Percentiles rank a stretch among this genome's conserved stretches.
phyloP scores from a whole-genome alignment of 2,888 invertebrate species.

The Phalangium opilio region DNA sequence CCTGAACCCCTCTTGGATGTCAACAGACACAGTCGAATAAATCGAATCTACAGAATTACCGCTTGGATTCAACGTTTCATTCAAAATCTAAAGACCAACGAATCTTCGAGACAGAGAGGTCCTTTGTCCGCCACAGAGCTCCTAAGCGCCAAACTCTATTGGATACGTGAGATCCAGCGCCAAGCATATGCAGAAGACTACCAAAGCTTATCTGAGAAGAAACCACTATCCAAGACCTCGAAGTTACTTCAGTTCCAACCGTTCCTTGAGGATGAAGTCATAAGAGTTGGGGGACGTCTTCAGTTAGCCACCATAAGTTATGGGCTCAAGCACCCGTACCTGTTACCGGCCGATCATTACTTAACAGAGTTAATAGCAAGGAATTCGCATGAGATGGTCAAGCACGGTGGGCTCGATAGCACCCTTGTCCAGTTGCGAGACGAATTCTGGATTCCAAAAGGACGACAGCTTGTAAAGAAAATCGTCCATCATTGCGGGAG shows the following conservation, averaged over 20 bases:
- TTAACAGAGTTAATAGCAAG: background rate
- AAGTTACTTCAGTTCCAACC: background rate
- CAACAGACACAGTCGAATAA: too few relatives aligned
- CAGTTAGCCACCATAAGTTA: background rate
- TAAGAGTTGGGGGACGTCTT: constrained; percentile 1
- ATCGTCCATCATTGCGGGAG: constrained; percentile 8
- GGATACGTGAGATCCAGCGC: too few relatives aligned
- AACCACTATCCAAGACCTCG: background rate
- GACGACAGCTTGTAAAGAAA: constrained; percentile 6
- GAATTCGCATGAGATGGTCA: background rate
- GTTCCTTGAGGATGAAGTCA: background rate
- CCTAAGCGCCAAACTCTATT: too few relatives aligned
- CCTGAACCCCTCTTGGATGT: too few relatives aligned
- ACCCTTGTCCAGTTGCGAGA: too few relatives aligned
- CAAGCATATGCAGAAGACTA: background rate
- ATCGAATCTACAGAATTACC: too few relatives aligned
- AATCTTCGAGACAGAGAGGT: too few relatives aligned
- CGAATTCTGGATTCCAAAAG: too few relatives aligned
- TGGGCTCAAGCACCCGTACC: background rate
- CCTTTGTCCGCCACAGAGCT: too few relatives aligned
- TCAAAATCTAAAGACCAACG: too few relatives aligned
- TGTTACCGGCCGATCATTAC: background rate
- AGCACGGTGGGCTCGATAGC: constrained; percentile 10
- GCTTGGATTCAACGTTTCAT: too few relatives aligned
- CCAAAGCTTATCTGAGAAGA: background rate